Evolutionary conservation across 2,113 vertebrate genomes (phyloP).

Genomic region (Paramisgurnus dabryanus): DNA sequence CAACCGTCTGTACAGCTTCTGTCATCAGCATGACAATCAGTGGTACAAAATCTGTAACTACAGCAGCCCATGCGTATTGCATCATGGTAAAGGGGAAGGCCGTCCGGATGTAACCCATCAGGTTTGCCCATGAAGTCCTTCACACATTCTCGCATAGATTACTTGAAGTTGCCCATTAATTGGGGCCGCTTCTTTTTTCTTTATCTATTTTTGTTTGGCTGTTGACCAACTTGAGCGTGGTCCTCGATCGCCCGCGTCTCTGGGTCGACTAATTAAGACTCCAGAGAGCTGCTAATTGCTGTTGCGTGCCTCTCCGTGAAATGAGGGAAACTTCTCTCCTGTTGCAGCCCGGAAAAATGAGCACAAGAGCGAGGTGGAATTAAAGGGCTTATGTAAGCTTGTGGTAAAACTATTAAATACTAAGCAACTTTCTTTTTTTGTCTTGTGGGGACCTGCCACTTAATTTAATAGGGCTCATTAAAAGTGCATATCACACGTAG

Average conservation of each 20-base stretch:
- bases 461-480: slow-evolving; percentile 80
- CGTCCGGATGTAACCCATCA: not conserved
- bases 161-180: slow-evolving; percentile 75
- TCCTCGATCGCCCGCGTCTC: slow-evolving; percentile 70
- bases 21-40: slow-evolving; percentile 19
- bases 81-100: not conserved
- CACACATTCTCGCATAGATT: slow-evolving; percentile 59
- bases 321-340: slow-evolving; percentile 68
- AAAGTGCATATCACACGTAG: slow-evolving; percentile 74
- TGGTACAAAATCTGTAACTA: not conserved
- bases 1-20: not conserved
- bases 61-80: not conserved
- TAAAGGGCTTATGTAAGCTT: slow-evolving; percentile 77
- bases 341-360: slow-evolving; percentile 69
- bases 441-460: slow-evolving; percentile 75
- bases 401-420: slow-evolving; percentile 77
- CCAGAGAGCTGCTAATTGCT: slow-evolving; percentile 78
- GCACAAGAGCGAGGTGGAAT: slow-evolving; percentile 66
- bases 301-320: slow-evolving; percentile 73
- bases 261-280: slow-evolving; percentile 81
- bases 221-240: slow-evolving; percentile 74
- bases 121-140: slow-evolving; percentile 17
- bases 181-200: slow-evolving; percentile 64
- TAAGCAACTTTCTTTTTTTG: slow-evolving; percentile 68
- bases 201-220: slow-evolving; percentile 78